Conservation (phyloP, 23 tunicate genomes). For the Botrylloides violaceus region DNA sequence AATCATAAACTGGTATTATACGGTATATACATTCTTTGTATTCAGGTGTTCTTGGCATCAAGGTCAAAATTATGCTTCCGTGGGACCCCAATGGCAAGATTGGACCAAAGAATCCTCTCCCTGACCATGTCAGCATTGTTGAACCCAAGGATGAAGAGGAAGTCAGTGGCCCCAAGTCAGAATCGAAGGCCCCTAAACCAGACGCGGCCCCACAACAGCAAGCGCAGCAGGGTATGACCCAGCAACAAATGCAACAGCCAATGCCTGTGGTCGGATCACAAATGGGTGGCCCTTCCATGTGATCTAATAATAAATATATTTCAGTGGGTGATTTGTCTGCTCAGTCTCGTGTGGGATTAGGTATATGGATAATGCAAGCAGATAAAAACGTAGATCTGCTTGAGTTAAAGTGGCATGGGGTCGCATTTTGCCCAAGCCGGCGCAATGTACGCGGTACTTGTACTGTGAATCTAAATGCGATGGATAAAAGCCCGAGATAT, state of each 20-base stretch:
- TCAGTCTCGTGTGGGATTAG: no score
- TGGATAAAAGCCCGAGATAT: no score
- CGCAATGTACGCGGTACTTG: no score
- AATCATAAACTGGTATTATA: no score
- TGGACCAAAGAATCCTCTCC: constrained; percentile 95
- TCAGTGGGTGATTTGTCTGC: no score
- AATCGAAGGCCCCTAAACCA: constrained; percentile 65
- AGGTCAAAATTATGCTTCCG: constrained; percentile 93
- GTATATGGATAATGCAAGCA: no score
- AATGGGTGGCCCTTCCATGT: constrained; percentile 14
- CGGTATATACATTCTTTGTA: no score
- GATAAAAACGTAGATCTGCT: no score
- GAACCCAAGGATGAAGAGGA: constrained; percentile 95
- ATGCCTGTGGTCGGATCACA: constrained; percentile 23
- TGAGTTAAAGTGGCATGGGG: no score
- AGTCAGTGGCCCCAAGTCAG: constrained; percentile 79
- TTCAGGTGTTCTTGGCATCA: constrained; percentile 83
- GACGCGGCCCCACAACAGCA: constrained; percentile 2
- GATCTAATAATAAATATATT: not conserved
- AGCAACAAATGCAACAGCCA: constrained; percentile 26
- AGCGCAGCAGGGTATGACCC: constrained; percentile 47
- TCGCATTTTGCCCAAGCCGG: no score
- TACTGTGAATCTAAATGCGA: no score
- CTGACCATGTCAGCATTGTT: constrained; percentile 87
- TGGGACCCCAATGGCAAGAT: constrained; percentile 94